A percentile compares a stretch with the other conserved stretches of the same genome.
phyloP scores from a whole-genome alignment of 2,113 vertebrate species.

The Dipodomys stephensi region DNA sequence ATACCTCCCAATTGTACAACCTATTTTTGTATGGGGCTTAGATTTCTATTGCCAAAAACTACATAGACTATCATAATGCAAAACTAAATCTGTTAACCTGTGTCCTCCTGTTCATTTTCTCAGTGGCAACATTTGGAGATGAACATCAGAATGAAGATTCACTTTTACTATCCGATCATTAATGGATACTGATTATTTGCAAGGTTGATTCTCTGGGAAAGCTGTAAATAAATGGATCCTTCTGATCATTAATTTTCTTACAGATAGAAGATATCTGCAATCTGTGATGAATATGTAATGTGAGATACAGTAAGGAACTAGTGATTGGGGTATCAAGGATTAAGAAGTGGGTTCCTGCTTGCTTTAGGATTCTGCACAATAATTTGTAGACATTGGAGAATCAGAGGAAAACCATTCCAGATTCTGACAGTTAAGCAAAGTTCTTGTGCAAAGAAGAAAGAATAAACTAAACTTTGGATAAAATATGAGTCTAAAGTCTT shows the following conservation, averaged over 20 bases:
- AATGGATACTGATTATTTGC: neutral
- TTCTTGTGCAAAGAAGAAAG: neutral
- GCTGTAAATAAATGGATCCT: neutral
- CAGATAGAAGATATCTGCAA: neutral
- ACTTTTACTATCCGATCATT: neutral
- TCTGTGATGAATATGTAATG: neutral
- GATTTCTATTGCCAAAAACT: neutral
- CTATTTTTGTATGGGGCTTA: neutral
- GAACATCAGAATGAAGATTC: neutral
- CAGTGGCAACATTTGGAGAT: neutral
- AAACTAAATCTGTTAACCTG: neutral
- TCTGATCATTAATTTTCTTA: neutral
- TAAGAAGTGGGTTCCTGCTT: fast-evolving
- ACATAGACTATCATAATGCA: too few species aligned
- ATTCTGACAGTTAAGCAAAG: too few species aligned
- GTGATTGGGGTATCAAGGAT: fast-evolving
- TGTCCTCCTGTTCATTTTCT: neutral
- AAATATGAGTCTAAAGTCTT: too few species aligned
- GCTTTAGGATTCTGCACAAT: neutral
- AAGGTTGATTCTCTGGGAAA: neutral
- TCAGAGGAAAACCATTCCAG: neutral
- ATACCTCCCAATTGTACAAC: neutral
- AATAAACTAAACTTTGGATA: neutral
- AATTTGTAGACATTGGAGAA: neutral
- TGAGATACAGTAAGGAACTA: neutral